Evolutionary conservation across 2,888 invertebrate species (phyloP).

Genomic region (Yponomeuta evonymella): DNA sequence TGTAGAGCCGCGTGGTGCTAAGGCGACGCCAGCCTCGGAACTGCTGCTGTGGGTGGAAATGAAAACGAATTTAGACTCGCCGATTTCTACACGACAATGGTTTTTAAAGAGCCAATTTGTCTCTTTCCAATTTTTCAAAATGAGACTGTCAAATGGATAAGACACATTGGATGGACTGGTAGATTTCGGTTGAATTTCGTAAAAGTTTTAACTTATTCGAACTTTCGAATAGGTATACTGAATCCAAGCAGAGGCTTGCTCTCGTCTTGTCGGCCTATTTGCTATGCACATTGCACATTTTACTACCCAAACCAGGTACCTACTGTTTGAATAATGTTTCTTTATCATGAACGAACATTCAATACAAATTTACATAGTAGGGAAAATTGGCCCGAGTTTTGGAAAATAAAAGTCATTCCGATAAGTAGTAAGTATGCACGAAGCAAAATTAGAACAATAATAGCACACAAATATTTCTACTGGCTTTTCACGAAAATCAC

Average conservation of each 20-base stretch:
- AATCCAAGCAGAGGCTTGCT: neutral
- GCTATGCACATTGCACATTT: neutral
- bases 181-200: neutral
- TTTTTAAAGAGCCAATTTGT: neutral
- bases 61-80: neutral
- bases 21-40: neutral
- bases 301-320: neutral
- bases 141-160: neutral
- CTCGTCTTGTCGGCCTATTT: neutral
- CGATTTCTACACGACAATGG: neutral
- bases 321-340: neutral
- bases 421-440: neutral
- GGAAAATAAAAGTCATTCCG: neutral
- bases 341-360: neutral
- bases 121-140: neutral
- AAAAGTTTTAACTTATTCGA: neutral
- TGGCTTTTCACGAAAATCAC: too few species aligned
- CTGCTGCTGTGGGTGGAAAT: neutral
- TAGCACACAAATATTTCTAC: too few species aligned
- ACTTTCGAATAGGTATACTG: neutral
- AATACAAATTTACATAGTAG: neutral
- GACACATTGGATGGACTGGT: neutral
- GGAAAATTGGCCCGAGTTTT: neutral
- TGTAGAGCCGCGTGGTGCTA: neutral
- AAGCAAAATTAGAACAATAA: neutral